A percentile compares a stretch with the other conserved stretches of the same genome.
phyloP scores from a whole-genome alignment of 2,113 vertebrate species.

The Mustelus asterias region DNA sequence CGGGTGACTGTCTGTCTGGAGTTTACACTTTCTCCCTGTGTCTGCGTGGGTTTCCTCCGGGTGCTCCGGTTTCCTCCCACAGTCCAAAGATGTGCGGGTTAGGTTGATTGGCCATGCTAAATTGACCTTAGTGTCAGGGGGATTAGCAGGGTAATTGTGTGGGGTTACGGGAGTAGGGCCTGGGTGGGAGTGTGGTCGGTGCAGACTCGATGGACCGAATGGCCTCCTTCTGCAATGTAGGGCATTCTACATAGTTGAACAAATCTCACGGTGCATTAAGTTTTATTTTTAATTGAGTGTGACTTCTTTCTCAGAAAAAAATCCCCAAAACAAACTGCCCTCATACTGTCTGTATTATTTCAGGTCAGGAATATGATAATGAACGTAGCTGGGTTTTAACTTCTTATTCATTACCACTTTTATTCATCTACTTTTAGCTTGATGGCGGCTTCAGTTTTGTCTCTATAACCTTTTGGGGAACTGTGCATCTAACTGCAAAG shows the following conservation, averaged over 20 bases:
- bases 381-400: not conserved
- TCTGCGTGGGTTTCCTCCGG: no score
- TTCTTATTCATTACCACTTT: not conserved
- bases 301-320: not conserved
- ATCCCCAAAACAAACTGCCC: not conserved
- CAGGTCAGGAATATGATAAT: not conserved
- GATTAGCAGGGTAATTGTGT: no score
- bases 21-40: no score
- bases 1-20: no score
- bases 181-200: no score
- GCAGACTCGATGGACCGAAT: no score
- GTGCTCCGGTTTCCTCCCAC: no score
- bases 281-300: conserved; percentile 15
- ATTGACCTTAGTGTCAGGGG: no score
- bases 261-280: not conserved
- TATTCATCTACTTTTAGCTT: not conserved
- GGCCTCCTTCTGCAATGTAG: no score
- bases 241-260: not conserved
- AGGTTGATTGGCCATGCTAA: no score
- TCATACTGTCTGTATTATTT: not conserved
- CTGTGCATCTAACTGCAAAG: not conserved
- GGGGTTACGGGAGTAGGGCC: no score
- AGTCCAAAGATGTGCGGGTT: no score
- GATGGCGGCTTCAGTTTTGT: not conserved
- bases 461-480: not conserved